Percentiles rank a stretch among this genome's conserved stretches.
Conservation (phyloP, 2,888 invertebrate species). For the Leptogaster cylindrica region DNA sequence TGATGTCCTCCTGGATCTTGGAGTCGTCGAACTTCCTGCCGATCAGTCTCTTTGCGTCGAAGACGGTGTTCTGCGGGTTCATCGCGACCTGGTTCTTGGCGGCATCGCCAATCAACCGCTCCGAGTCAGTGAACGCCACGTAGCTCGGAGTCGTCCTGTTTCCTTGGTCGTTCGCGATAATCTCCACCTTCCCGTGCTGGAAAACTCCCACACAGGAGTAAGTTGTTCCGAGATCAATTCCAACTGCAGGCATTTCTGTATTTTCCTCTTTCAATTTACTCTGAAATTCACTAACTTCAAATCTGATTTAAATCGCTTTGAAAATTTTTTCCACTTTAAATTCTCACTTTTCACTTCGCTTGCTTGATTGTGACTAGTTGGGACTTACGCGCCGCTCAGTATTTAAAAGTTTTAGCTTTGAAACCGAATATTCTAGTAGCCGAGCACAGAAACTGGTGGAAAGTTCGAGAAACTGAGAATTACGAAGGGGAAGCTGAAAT, state of each 20-base stretch:
- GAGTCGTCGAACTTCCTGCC: conserved; percentile 89
- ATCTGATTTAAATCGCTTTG: not conserved
- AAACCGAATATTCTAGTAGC: not conserved
- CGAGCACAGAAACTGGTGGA: not conserved
- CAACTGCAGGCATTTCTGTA: conserved; percentile 67
- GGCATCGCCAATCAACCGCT: conserved; percentile 84
- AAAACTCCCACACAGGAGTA: conserved; percentile 82
- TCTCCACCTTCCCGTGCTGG: conserved; percentile 81
- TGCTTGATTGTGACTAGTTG: not conserved
- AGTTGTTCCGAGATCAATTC: conserved; percentile 84
- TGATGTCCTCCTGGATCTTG: conserved; percentile 91
- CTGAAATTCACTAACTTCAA: not conserved
- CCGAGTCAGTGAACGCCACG: conserved; percentile 86
- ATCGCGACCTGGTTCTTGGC: conserved; percentile 87
- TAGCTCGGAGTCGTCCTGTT: conserved; percentile 79
- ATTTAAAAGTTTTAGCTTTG: not conserved
- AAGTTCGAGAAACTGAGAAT: not conserved
- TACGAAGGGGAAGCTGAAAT: no score
- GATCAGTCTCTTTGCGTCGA: conserved; percentile 95
- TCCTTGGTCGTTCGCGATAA: conserved; percentile 84
- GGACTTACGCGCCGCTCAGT: not conserved
- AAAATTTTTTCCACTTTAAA: not conserved
- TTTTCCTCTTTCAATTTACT: conserved; percentile 49
- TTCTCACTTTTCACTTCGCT: not conserved
- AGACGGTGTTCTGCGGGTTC: conserved; percentile 90